A percentile compares a stretch with the other conserved stretches of the same genome.
Evolutionary conservation across 2,888 invertebrate genomes (phyloP).

Genomic region (Salpingus planirostris): DNA sequence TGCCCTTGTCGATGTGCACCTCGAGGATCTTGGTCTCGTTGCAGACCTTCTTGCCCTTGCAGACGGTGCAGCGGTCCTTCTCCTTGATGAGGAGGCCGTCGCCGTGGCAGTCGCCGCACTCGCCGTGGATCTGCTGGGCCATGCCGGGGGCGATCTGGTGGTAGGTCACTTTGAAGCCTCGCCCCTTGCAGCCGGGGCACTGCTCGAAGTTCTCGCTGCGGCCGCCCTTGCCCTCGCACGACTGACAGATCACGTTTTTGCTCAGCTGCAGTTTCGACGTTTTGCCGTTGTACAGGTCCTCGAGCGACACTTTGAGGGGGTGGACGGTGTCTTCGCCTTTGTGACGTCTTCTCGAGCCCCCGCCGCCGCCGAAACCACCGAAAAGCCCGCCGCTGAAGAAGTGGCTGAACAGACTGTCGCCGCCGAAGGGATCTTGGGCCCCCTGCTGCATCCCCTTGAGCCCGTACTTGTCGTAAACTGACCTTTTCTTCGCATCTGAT

Average conservation of each 20-base stretch:
- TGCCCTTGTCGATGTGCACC: slow-evolving; percentile 79
- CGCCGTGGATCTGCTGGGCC: slow-evolving; percentile 54
- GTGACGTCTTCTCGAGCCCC: slow-evolving; percentile 47
- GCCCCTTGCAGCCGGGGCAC: slow-evolving; percentile 70
- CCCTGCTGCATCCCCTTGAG: slow-evolving; percentile 83
- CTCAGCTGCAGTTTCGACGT: slow-evolving; percentile 72
- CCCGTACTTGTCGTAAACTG: slow-evolving; percentile 79
- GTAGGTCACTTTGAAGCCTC: slow-evolving; percentile 65
- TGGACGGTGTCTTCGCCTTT: slow-evolving; percentile 78
- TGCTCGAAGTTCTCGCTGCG: slow-evolving; percentile 53
- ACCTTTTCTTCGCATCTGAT: slow-evolving; percentile 79
- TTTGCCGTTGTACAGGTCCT: slow-evolving; percentile 88
- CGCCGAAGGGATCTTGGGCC: slow-evolving; percentile 46
- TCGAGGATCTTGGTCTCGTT: slow-evolving; percentile 78
- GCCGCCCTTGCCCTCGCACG: slow-evolving; percentile 71
- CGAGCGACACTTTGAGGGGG: slow-evolving; percentile 75
- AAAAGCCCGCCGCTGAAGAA: slow-evolving; percentile 62
- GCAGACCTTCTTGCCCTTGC: slow-evolving; percentile 72
- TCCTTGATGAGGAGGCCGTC: slow-evolving; percentile 69
- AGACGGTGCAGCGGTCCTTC: slow-evolving; percentile 72
- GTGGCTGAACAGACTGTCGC: slow-evolving; percentile 60
- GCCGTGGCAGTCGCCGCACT: slow-evolving; percentile 56
- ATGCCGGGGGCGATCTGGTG: slow-evolving; percentile 61
- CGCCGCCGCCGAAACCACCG: slow-evolving; percentile 46
- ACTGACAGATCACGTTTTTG: slow-evolving; percentile 71